These are phyloP conservation scores for Calameuta pallipes DNA, from an alignment of 2,888 invertebrate species.

Conservation along the genomic window DNA sequence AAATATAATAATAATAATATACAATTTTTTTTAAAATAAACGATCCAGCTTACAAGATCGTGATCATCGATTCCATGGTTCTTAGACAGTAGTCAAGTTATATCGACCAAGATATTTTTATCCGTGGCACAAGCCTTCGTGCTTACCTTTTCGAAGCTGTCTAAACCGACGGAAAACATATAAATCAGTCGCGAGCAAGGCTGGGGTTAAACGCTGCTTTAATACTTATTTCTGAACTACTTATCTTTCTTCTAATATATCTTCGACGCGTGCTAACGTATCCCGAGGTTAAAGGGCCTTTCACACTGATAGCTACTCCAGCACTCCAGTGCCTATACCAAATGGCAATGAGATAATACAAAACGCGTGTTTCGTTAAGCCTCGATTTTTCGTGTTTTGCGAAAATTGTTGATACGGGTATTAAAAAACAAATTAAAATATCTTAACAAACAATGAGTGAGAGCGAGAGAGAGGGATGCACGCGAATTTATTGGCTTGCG, in stretches of 20 bases:
- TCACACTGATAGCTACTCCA: not conserved
- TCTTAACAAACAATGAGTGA: not conserved
- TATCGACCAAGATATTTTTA: conserved; percentile 3
- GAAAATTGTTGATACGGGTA: not conserved
- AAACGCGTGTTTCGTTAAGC: not conserved
- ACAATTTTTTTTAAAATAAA: not conserved
- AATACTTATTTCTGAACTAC: conserved; percentile 24
- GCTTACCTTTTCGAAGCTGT: conserved; percentile 15
- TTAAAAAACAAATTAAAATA: not conserved
- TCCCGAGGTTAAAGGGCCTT: not conserved
- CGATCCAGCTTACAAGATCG: not conserved
- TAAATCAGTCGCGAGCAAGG: conserved; percentile 13
- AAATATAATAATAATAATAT: not conserved
- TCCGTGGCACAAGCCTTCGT: not conserved
- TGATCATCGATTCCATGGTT: not conserved
- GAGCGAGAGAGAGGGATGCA: not conserved
- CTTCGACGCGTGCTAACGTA: conserved; percentile 5
- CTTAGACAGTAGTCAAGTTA: not conserved
- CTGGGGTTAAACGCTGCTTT: conserved; percentile 22
- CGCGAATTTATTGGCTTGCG: conserved; percentile 50
- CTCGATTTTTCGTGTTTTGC: not conserved
- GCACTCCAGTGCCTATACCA: not conserved
- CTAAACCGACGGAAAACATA: conserved; percentile 23
- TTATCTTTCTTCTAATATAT: conserved; percentile 21
- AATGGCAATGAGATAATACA: not conserved